phyloP scores from a whole-genome alignment of 2,797 vertebrate genomes.

The Xerus rutilus region DNA sequence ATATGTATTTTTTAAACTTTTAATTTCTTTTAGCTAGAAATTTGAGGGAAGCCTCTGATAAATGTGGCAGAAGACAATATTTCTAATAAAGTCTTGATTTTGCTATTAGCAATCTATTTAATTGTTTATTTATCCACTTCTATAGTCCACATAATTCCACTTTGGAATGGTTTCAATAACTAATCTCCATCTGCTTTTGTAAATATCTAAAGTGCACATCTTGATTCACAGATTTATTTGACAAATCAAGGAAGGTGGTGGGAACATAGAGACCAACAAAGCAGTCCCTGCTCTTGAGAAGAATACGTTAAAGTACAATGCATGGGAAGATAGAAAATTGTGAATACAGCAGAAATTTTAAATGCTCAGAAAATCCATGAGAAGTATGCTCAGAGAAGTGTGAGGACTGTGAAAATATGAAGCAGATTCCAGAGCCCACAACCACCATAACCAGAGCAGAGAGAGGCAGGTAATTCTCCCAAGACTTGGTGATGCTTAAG shows the following conservation, averaged over 20 bases:
- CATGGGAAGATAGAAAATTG: neutral
- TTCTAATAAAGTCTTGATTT: slow-evolving; percentile 6
- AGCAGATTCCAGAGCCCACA: neutral
- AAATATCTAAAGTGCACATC: neutral
- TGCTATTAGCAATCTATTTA: slow-evolving; percentile 8
- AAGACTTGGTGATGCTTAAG: neutral
- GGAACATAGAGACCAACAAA: neutral
- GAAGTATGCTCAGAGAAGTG: neutral
- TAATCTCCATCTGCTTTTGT: neutral
- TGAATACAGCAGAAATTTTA: neutral
- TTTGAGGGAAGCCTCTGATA: neutral
- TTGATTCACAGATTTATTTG: neutral
- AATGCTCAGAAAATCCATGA: neutral
- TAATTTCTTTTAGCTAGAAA: neutral
- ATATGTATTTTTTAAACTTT: neutral
- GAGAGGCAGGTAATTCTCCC: neutral
- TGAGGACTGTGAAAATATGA: neutral
- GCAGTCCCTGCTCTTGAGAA: neutral
- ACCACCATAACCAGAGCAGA: neutral
- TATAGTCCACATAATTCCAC: neutral
- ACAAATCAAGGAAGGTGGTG: neutral
- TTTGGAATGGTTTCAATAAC: neutral
- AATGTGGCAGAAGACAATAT: neutral
- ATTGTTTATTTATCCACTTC: neutral
- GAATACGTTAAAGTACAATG: neutral